Conservation (phyloP, 2,113 vertebrate genomes). For the pig (Sus scrofa) region DNA sequence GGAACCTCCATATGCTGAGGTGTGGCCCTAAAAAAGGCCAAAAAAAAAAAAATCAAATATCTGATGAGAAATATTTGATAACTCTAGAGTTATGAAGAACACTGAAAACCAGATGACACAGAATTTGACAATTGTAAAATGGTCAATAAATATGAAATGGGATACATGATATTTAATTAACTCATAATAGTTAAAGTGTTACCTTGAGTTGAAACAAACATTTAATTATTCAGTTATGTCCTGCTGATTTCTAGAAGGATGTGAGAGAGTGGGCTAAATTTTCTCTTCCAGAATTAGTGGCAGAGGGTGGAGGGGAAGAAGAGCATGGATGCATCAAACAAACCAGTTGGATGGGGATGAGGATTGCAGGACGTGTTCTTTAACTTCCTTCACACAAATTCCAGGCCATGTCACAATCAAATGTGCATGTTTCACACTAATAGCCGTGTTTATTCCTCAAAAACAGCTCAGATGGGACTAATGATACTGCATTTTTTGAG, state of each 20-base stretch:
- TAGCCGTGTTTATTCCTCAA: neutral
- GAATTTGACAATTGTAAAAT: conserved; percentile 13
- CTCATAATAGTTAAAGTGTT: neutral
- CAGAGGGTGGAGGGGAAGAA: neutral
- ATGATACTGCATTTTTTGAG: neutral
- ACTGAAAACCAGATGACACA: neutral
- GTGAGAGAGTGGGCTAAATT: neutral
- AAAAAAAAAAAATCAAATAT: neutral
- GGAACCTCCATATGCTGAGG: no score
- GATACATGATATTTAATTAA: neutral
- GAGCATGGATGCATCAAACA: neutral
- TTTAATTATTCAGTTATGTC: neutral
- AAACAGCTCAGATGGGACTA: neutral
- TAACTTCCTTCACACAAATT: neutral
- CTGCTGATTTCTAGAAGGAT: conserved; percentile 2
- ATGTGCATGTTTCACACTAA: neutral
- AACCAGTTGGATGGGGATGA: neutral
- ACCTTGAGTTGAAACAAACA: neutral
- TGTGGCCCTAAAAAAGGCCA: no score
- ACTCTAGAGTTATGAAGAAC: neutral
- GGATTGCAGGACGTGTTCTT: neutral
- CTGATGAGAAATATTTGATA: neutral
- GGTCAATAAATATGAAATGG: neutral
- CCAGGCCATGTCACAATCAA: neutral
- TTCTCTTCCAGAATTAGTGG: neutral